Evolutionary conservation across 2,113 vertebrate genomes (phyloP), one percentile per base, ranked within the genome.

Genomic region (Rhabdornis inornatus): DNA sequence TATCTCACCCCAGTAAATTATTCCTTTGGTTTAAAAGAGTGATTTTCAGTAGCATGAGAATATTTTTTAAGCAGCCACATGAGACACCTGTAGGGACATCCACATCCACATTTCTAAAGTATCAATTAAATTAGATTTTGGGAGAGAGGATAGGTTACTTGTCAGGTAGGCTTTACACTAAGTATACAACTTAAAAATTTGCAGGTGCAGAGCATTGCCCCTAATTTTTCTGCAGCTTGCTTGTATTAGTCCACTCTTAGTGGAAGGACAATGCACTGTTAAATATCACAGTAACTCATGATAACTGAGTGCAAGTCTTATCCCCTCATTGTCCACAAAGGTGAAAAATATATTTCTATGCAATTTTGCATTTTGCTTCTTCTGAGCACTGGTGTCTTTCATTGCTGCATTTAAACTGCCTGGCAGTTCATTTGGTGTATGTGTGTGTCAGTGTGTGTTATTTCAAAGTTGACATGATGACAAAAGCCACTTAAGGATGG

Each of bases 401-500:
- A 30, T 83, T 33, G 52, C 25, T 74, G 53, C 50, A 11, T 81
- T 87, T 68, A n/a, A 82, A 65, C 21, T 72, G 45, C 9, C 74
- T 40, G 61, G 49, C 61, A 89, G 37, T 15, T 82, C 24, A 33
- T 22, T 81, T 15, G 13, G 55, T 25, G 49, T 50, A 14, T 27
- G 1, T 12, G 11, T 20, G 49, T 50, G 28, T 21, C 56, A 6
- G 42, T 23, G 23, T 12, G 21, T 85, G 78, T 87, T 91, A 72
- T 77, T 89, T 69, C 66, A 89, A 87, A 77, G 74, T 1, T 94
- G 92, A 89, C 61, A 42, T 3, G 74, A 82, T 83, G 77, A 96
- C 78, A 96, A 95, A 94, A 95, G 94, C 52, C 92, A 91, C 77
- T 95, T 91, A 96, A 89, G 89, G 60, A 57, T 53, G 78, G 61